phyloP scores from a whole-genome alignment of 2,888 invertebrate species.

The Beris morrisii region DNA sequence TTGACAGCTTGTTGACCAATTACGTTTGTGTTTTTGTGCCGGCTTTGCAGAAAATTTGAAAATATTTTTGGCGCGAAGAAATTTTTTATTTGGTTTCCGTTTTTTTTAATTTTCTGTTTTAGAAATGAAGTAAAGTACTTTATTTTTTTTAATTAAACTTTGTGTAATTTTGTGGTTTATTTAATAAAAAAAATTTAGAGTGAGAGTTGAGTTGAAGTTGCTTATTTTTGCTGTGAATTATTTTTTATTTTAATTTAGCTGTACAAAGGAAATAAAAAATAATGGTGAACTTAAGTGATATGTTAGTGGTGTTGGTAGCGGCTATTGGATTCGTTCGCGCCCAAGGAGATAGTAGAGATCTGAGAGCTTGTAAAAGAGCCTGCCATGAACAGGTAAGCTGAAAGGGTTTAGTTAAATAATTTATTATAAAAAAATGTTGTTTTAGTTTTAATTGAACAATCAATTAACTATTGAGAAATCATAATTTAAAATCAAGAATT shows the following conservation, averaged over 20 bases:
- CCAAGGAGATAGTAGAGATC: constrained; percentile 12
- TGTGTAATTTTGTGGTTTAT: neutral
- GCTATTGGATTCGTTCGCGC: constrained; percentile 1
- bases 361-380: constrained; percentile 14
- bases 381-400: constrained; percentile 25
- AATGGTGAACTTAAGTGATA: constrained; percentile 26
- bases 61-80: neutral
- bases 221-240: too few species aligned
- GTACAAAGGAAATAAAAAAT: too few species aligned
- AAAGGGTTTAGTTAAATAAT: too few species aligned
- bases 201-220: too few species aligned
- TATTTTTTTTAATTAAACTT: neutral
- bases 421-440: too few species aligned
- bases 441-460: too few species aligned
- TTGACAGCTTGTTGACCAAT: constrained; percentile 25
- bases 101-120: neutral
- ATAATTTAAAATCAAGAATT: too few species aligned
- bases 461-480: too few species aligned
- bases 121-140: neutral
- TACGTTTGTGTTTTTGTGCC: constrained; percentile 22
- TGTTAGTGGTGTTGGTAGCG: constrained; percentile 1
- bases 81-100: constrained; percentile 3
- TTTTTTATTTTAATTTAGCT: too few species aligned
- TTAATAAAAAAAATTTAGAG: neutral
- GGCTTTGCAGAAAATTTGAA: constrained; percentile 4